Percentiles rank a stretch among this genome's conserved stretches.
Evolutionary conservation across 2,888 invertebrate species (phyloP).

Genomic region (Melanostoma mellinum): DNA sequence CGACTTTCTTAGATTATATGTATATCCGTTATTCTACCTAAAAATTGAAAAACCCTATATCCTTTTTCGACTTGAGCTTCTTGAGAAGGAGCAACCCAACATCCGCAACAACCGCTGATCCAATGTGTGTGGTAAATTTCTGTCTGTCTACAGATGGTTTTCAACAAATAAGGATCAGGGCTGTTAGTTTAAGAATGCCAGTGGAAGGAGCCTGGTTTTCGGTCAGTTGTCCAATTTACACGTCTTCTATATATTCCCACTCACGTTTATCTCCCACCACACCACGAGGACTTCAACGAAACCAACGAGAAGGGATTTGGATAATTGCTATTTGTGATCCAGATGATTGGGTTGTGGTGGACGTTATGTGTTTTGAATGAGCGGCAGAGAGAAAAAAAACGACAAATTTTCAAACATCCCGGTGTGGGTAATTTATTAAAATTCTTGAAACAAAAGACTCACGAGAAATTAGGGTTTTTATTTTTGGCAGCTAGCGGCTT

Average conservation of each 20-base stretch:
- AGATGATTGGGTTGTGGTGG: slow-evolving; percentile 70
- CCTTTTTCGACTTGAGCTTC: slow-evolving; percentile 50
- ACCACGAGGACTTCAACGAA: slow-evolving; percentile 36
- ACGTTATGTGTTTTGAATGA: slow-evolving; percentile 26
- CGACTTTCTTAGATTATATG: slow-evolving; percentile 23
- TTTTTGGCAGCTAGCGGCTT: slow-evolving; percentile 11
- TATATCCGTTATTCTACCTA: slow-evolving; percentile 52
- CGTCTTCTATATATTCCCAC: slow-evolving; percentile 62
- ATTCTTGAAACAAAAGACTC: slow-evolving; percentile 72
- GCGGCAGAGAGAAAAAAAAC: slow-evolving; percentile 6
- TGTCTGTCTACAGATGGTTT: slow-evolving; percentile 70
- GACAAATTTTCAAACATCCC: slow-evolving; percentile 35
- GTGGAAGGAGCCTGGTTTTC: slow-evolving; percentile 44
- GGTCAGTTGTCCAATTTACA: slow-evolving; percentile 69
- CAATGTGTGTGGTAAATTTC: slow-evolving; percentile 64
- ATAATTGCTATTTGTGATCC: slow-evolving; percentile 73
- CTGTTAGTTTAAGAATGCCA: slow-evolving; percentile 68
- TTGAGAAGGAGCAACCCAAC: slow-evolving; percentile 28
- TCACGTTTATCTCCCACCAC: slow-evolving; percentile 46
- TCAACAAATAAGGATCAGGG: slow-evolving; percentile 65
- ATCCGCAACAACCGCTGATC: slow-evolving; percentile 1
- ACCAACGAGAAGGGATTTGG: slow-evolving; percentile 68
- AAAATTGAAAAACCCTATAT: slow-evolving; percentile 69
- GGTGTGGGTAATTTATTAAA: slow-evolving; percentile 74
- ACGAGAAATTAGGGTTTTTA: slow-evolving; percentile 60